Percentiles rank a stretch among this genome's conserved stretches.
Conservation (phyloP, 2,113 vertebrate species). For the Hylia prasina region DNA sequence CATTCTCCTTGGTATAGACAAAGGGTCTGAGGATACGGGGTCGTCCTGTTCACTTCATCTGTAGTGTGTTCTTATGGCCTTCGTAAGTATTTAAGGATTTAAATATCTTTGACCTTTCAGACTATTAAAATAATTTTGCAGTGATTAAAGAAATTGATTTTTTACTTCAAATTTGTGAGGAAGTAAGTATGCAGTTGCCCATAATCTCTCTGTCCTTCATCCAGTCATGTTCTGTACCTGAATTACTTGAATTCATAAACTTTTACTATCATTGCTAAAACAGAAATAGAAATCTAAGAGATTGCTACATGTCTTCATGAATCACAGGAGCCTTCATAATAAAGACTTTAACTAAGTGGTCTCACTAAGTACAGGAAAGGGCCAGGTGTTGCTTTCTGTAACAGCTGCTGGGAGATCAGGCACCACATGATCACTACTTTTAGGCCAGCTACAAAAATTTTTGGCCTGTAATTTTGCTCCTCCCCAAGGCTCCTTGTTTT, state of each 20-base stretch:
- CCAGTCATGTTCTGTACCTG: background rate
- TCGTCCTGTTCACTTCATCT: background rate
- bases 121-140: background rate
- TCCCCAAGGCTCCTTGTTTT: background rate
- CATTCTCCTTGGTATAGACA: background rate
- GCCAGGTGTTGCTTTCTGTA: background rate
- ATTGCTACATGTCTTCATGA: background rate
- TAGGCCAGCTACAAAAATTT: background rate
- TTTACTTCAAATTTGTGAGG: background rate
- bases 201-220: background rate
- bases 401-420: background rate
- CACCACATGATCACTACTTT: background rate
- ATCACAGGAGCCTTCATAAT: background rate
- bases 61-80: background rate
- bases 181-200: background rate
- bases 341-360: background rate
- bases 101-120: background rate
- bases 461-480: background rate
- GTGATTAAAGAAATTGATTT: background rate
- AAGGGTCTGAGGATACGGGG: background rate
- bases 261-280: background rate
- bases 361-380: background rate
- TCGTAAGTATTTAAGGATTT: background rate
- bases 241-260: background rate
- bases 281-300: background rate